Evolutionary conservation across 2,113 vertebrate species (phyloP).

Genomic region (Steatornis caripensis): DNA sequence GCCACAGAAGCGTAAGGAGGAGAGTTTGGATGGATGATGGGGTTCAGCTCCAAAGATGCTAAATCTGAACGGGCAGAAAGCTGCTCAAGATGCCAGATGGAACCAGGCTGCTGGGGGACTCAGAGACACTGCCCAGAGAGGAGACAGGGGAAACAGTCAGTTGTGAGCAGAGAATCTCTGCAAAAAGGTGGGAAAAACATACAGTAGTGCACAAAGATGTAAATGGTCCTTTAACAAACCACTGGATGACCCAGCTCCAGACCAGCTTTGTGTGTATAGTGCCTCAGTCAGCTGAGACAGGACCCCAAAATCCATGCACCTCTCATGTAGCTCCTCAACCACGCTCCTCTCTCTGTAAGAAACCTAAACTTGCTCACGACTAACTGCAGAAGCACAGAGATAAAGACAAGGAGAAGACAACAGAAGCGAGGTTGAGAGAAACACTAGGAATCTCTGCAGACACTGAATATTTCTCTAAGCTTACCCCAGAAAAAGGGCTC

Average conservation of each 20-base stretch:
- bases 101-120: not conserved
- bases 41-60: not conserved
- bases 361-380: not conserved
- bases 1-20: not conserved
- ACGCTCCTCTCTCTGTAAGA: not conserved
- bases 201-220: not conserved
- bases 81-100: not conserved
- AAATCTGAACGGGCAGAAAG: not conserved
- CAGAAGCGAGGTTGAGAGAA: not conserved
- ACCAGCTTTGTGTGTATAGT: rapidly evolving
- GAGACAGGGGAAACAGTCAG: not conserved
- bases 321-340: rapidly evolving
- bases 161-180: not conserved
- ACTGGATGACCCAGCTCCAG: not conserved
- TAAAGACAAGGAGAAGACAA: not conserved
- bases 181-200: not conserved
- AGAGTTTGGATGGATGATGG: not conserved
- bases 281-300: not conserved
- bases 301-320: not conserved
- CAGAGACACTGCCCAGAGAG: not conserved
- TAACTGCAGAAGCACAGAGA: not conserved
- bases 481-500: not conserved
- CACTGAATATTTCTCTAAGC: not conserved
- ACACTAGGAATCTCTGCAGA: not conserved
- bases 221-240: not conserved